Percentiles rank a stretch among this genome's conserved stretches.
These are phyloP conservation scores for Andricus quercusramuli DNA, from an alignment of 2,888 invertebrate genomes.

Conservation along the genomic window DNA sequence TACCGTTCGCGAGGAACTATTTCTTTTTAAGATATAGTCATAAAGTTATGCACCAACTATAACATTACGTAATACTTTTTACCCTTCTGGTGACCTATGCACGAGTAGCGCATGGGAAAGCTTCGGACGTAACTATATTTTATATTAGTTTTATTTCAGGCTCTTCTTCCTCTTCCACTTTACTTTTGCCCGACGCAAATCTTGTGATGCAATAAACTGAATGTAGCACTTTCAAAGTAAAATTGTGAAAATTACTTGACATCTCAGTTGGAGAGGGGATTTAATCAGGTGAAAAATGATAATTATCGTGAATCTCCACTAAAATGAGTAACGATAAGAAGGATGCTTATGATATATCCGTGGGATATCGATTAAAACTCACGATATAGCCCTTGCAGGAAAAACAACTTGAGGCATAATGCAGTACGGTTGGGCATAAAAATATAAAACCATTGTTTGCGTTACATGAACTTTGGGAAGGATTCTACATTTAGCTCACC, in stretches of 20 bases:
- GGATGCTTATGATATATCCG: constrained; percentile 49
- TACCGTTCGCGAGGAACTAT: constrained; percentile 26
- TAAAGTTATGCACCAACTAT: constrained; percentile 18
- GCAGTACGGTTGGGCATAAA: constrained; percentile 22
- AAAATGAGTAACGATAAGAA: constrained; percentile 43
- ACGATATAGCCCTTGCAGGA: constrained; percentile 47
- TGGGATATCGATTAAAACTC: constrained; percentile 49
- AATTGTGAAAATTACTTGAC: no score
- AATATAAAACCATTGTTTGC: constrained; percentile 26
- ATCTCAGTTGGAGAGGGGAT: neutral
- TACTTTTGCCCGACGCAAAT: neutral
- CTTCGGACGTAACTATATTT: constrained; percentile 20
- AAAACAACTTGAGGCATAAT: constrained; percentile 24
- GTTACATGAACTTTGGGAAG: constrained; percentile 15
- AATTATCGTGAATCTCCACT: neutral
- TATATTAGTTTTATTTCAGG: constrained; percentile 23
- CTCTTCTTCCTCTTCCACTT: constrained; percentile 3
- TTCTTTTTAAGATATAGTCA: constrained; percentile 8
- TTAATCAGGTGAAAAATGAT: neutral
- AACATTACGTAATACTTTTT: constrained; percentile 16
- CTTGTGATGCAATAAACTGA: neutral
- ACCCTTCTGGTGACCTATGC: constrained; percentile 21
- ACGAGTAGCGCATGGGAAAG: constrained; percentile 28
- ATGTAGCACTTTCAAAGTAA: neutral
- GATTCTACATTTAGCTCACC: constrained; percentile 36